phyloP scores from a whole-genome alignment of 2,888 invertebrate genomes.

The Ormyrus nitidulus region DNA sequence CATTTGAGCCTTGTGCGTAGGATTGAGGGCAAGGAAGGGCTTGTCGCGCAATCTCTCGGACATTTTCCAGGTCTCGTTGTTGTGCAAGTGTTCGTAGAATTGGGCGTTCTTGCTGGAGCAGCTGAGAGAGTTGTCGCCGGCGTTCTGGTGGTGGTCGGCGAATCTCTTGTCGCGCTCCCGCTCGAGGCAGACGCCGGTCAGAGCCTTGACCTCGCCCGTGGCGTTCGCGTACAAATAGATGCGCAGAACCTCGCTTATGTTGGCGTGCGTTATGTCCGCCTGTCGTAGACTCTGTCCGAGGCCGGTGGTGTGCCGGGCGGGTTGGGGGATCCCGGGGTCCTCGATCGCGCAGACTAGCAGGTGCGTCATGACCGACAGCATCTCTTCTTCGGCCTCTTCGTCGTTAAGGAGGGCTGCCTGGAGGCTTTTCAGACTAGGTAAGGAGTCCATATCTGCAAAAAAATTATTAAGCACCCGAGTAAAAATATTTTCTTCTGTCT shows the following conservation, averaged over 20 bases:
- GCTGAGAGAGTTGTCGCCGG: slow-evolving; percentile 82
- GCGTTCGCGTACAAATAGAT: slow-evolving; percentile 94
- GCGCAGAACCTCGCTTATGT: slow-evolving; percentile 92
- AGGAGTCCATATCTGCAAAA: slow-evolving; percentile 85
- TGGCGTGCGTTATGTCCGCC: slow-evolving; percentile 93
- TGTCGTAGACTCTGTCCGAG: slow-evolving; percentile 92
- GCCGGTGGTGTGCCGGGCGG: slow-evolving; percentile 91
- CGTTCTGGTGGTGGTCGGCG: slow-evolving; percentile 89
- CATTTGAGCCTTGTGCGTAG: slow-evolving; percentile 91
- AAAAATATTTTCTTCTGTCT: no score
- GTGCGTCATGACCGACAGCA: slow-evolving; percentile 92
- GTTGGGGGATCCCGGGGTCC: slow-evolving; percentile 94
- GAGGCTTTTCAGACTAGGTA: slow-evolving; percentile 91
- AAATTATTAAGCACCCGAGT: no score
- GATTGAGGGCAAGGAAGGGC: slow-evolving; percentile 90
- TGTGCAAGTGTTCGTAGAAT: slow-evolving; percentile 87
- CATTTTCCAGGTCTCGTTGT: slow-evolving; percentile 87
- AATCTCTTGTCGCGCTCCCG: slow-evolving; percentile 87
- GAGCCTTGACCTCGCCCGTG: slow-evolving; percentile 88
- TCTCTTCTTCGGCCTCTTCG: slow-evolving; percentile 88
- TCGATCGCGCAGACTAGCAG: slow-evolving; percentile 94
- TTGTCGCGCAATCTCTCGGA: slow-evolving; percentile 88
- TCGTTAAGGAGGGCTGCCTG: slow-evolving; percentile 91
- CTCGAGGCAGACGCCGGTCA: slow-evolving; percentile 88
- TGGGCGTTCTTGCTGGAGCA: slow-evolving; percentile 85